Evolutionary conservation across 2,113 vertebrate species (phyloP), one percentile per base, ranked within the genome.

Genomic region (Oreamnos americanus): DNA sequence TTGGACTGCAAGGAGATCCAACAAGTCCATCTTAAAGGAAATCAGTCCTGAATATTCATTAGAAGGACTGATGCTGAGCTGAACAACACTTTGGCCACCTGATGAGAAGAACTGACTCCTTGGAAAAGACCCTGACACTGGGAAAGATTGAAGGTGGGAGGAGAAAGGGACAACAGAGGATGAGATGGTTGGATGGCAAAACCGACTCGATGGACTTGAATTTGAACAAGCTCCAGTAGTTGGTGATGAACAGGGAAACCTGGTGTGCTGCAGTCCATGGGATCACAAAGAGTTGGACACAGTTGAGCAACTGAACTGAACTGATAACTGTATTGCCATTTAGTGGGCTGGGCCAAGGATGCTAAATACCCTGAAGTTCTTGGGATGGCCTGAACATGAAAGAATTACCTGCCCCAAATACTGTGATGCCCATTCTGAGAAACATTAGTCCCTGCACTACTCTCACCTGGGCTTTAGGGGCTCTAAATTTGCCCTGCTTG

Each of bases 211-310:
- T 71, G n/a, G 5, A 71, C 19, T 23, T 71, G 64, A 71, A 11
- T 71, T 23, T 36, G n/a, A 36, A 36, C 10, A 12, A 23, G n/a
- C n/a, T 23, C n/a, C 0, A 0, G n/a, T n/a, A 71, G n/a, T 3
- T 71, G 67, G 67, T 71, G 67, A 71, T 71, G 19, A 19, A 36
- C 67, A 71, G 4, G n/a, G 19, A 71, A 36, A 2, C 19, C n/a
- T 71, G 19, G n/a, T 23, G 9, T 36, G 64, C 64, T 36, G n/a
- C 4, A 36, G 17, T 71, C 67, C 67, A 71, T 23, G n/a, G 67
- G 67, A 19, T 71, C 0, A 0, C n/a, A 71, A 71, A 71, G 19
- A 71, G 19, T 12, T 23, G 19, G 19, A 71, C n/a, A 12, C 1
- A 4, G 6, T 0, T 71, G n/a, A 36, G n/a, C 0, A 21, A 71